Evolutionary conservation across 2,888 invertebrate genomes (phyloP).

Genomic region (Scaeva pyrastri): DNA sequence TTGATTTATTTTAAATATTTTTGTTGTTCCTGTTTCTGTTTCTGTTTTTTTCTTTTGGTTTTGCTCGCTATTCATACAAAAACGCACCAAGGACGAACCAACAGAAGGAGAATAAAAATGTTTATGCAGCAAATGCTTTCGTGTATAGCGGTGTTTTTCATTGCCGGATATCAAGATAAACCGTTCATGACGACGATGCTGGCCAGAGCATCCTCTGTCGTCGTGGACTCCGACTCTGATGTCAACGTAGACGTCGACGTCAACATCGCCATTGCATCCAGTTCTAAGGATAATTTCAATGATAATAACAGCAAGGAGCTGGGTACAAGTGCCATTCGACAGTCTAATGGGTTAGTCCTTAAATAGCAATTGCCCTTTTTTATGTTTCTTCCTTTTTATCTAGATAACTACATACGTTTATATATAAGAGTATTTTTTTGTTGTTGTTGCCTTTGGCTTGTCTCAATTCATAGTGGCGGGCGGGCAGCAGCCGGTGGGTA

Average conservation of each 20-base stretch:
- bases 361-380: slow-evolving; percentile 68
- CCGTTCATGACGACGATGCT: slow-evolving; percentile 27
- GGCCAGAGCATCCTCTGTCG: slow-evolving; percentile 46
- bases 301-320: slow-evolving; percentile 64
- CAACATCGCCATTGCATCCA: slow-evolving; percentile 1
- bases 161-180: slow-evolving; percentile 63
- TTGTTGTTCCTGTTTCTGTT: slow-evolving; percentile 8
- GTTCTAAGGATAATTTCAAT: slow-evolving; percentile 67
- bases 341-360: slow-evolving; percentile 75
- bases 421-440: slow-evolving; percentile 7
- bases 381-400: slow-evolving; percentile 41
- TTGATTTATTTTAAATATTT: slow-evolving; percentile 55
- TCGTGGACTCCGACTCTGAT: too few relatives aligned
- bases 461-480: slow-evolving; percentile 41
- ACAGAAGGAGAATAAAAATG: slow-evolving; percentile 46
- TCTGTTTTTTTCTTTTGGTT: slow-evolving; percentile 14
- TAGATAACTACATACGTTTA: background rate
- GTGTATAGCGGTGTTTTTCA: slow-evolving; percentile 60
- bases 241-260: background rate
- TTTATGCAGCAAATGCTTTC: slow-evolving; percentile 59
- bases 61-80: background rate
- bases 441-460: slow-evolving; percentile 12
- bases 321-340: slow-evolving; percentile 63
- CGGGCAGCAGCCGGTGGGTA: too few relatives aligned
- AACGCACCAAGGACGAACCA: slow-evolving; percentile 40